Percentiles rank a stretch among this genome's conserved stretches.
These are phyloP conservation scores for Brachypodius melanocephalos DNA, from an alignment of 2,113 vertebrate genomes.

Conservation along the genomic window DNA sequence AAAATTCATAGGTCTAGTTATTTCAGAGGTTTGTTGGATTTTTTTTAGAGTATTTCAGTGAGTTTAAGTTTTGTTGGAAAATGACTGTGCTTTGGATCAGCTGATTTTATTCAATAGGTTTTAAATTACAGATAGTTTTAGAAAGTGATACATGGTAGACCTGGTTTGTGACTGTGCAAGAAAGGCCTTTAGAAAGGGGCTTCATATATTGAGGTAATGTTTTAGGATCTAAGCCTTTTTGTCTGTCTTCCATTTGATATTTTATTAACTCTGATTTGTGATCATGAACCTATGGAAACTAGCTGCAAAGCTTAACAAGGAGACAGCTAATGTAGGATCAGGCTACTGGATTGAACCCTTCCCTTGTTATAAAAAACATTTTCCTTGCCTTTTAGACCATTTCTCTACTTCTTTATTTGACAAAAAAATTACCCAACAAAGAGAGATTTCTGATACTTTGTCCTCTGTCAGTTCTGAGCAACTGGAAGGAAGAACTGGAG, in stretches of 20 bases:
- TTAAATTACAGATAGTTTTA: neutral
- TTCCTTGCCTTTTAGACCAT: slow-evolving; percentile 79
- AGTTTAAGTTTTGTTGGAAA: neutral
- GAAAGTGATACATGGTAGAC: neutral
- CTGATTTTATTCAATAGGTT: neutral
- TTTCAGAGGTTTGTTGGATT: neutral
- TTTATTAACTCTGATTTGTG: neutral
- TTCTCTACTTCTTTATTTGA: slow-evolving; percentile 82
- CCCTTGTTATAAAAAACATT: neutral
- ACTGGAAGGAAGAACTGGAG: slow-evolving; percentile 88
- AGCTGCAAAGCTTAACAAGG: neutral
- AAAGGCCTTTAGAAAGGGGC: neutral
- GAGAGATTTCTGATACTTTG: slow-evolving; percentile 87
- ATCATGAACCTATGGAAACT: neutral
- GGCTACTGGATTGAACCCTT: neutral
- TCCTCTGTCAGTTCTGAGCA: slow-evolving; percentile 87
- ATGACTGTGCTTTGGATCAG: neutral
- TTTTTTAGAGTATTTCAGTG: neutral
- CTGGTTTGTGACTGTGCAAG: neutral
- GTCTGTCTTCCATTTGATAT: neutral
- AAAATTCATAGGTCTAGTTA: neutral
- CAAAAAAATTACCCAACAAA: slow-evolving; percentile 67
- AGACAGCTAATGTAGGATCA: neutral
- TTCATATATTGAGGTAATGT: neutral
- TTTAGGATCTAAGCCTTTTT: neutral